phyloP scores from a whole-genome alignment of 2,797 vertebrate genomes.

The Sebastes alutus region DNA sequence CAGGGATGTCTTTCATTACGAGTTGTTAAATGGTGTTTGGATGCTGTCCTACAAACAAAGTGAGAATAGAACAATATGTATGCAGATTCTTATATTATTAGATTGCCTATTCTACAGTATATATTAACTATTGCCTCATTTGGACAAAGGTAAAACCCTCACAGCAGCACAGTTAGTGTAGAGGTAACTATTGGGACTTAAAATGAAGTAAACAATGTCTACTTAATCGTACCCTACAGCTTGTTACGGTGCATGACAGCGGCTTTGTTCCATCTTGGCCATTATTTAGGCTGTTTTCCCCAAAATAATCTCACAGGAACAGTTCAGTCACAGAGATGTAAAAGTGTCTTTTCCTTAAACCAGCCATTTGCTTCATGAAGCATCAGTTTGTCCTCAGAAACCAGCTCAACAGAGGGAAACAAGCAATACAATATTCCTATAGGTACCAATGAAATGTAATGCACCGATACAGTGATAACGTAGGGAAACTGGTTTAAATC shows the following conservation, averaged over 20 bases:
- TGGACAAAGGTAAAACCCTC: background rate
- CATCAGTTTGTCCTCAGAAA: background rate
- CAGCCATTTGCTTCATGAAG: background rate
- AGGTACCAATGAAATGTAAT: background rate
- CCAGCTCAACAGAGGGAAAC: background rate
- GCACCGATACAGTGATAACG: background rate
- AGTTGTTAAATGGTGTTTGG: constrained; percentile 33
- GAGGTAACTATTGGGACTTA: background rate
- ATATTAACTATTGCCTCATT: background rate
- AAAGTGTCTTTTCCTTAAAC: background rate
- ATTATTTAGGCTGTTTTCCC: background rate
- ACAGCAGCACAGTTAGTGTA: background rate
- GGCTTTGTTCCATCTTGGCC: constrained; percentile 6
- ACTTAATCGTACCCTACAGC: background rate
- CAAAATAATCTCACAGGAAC: background rate
- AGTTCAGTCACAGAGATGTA: background rate
- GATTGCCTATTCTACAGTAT: background rate
- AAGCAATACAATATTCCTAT: background rate
- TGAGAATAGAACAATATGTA: background rate
- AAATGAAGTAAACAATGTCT: background rate
- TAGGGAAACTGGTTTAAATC: background rate
- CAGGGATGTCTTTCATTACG: constrained; percentile 63
- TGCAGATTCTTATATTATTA: background rate
- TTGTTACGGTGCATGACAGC: too few species aligned
- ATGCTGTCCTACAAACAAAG: constrained; percentile 14